A percentile compares a stretch with the other conserved stretches of the same genome.
phyloP scores from a whole-genome alignment of 2,797 vertebrate genomes.

The Cirrhinus mrigala region DNA sequence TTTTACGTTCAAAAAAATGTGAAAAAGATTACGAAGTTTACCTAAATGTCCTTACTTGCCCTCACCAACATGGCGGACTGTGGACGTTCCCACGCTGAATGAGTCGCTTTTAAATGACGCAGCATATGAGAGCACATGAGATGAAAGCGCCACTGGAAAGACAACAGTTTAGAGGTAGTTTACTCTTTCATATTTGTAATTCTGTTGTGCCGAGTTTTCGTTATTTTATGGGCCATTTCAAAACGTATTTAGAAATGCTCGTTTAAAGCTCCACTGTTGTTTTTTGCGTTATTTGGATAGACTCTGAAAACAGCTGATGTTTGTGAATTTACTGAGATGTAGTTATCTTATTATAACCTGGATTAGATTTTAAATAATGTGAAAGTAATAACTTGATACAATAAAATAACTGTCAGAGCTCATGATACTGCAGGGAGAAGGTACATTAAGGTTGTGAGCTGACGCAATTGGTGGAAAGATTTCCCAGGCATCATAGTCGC shows the following conservation, averaged over 20 bases:
- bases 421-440: background rate
- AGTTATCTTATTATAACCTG: background rate
- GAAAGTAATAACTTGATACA: background rate
- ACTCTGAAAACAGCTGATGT: conserved; percentile 1
- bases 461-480: background rate
- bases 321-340: background rate
- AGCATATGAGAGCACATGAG: background rate
- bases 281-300: background rate
- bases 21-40: background rate
- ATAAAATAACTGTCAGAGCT: background rate
- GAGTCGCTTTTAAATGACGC: conserved; percentile 65
- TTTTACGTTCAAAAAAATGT: background rate
- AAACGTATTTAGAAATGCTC: background rate
- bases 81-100: background rate
- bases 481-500: background rate
- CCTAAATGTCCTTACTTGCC: background rate
- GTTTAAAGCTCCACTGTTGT: background rate
- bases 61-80: conserved; percentile 56
- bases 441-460: too few relatives aligned
- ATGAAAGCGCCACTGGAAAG: conserved; percentile 5
- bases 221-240: background rate
- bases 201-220: background rate
- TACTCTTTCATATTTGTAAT: background rate
- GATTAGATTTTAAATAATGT: background rate
- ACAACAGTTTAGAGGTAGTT: conserved; percentile 11